These are phyloP conservation scores for Lithobates sylvaticus DNA, from an alignment of 2,797 vertebrate species.

Conservation along the genomic window DNA sequence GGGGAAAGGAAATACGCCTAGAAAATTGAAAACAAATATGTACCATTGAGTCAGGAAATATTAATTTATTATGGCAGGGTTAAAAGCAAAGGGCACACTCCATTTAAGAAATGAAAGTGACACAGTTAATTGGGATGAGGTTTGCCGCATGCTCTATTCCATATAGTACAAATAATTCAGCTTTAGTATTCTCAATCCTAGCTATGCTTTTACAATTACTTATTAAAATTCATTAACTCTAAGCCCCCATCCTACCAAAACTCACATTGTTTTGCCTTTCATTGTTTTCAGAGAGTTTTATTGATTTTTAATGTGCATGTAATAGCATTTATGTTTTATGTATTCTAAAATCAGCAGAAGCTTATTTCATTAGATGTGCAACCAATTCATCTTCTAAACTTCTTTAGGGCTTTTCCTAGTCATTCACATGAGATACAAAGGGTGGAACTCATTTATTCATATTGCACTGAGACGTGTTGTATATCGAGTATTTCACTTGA, in stretches of 20 bases:
- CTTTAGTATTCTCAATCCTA: background rate
- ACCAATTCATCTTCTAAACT: constrained; percentile 44
- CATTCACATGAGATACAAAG: constrained; percentile 21
- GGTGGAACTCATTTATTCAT: constrained; percentile 9
- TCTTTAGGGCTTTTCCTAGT: constrained; percentile 36
- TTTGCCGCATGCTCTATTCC: background rate
- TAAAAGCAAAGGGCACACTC: constrained; percentile 28
- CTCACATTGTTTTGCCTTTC: constrained; percentile 28
- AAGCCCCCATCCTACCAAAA: constrained; percentile 16
- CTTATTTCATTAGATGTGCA: constrained; percentile 48
- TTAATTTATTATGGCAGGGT: constrained; percentile 8
- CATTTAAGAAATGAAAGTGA: constrained; percentile 26
- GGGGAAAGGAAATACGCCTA: background rate
- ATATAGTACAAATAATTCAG: background rate
- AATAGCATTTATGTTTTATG: constrained; percentile 48
- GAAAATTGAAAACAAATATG: constrained; percentile 18
- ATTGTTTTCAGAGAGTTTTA: constrained; percentile 38
- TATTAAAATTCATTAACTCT: constrained; percentile 47
- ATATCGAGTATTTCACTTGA: background rate
- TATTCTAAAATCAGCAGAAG: constrained; percentile 35
- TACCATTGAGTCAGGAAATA: background rate
- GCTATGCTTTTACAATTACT: constrained; percentile 31
- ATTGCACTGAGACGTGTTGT: constrained; percentile 7
- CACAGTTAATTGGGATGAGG: constrained; percentile 20
- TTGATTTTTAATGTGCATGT: constrained; percentile 46